phyloP scores from a whole-genome alignment of 1,140 invertebrate genomes.

The Amyelois transitella region DNA sequence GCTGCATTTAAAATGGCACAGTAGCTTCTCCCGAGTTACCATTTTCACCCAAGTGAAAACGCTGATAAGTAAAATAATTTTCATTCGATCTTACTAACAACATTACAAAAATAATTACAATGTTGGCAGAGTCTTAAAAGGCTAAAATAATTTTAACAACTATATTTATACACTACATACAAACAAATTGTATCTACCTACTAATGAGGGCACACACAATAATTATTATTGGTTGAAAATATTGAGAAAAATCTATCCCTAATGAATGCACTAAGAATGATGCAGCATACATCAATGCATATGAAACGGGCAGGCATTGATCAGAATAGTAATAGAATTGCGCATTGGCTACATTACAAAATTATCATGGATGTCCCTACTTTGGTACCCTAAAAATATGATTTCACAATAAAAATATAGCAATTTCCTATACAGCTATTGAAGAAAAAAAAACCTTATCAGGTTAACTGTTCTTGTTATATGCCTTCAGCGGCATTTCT shows the following conservation, averaged over 20 bases:
- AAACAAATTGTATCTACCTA: too few relatives aligned
- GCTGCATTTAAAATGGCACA: constrained; percentile 4
- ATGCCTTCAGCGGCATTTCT: background rate
- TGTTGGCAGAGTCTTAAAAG: background rate
- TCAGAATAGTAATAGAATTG: too few relatives aligned
- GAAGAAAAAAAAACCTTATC: background rate
- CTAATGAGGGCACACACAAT: too few relatives aligned
- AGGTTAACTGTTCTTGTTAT: background rate
- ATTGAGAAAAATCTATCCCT: too few relatives aligned
- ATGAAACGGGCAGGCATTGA: too few relatives aligned
- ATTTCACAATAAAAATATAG: too few relatives aligned
- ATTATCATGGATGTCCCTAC: too few relatives aligned
- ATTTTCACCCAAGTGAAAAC: background rate
- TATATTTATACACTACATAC: background rate
- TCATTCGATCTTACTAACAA: background rate
- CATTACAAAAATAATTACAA: background rate
- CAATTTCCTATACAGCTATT: too few relatives aligned
- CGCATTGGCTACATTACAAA: too few relatives aligned
- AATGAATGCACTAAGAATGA: too few relatives aligned
- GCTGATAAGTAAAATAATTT: background rate
- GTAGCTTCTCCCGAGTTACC: background rate
- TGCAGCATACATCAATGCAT: too few relatives aligned
- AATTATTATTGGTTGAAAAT: background rate
- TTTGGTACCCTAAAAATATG: too few relatives aligned
- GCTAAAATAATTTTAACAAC: background rate